Conservation (phyloP, 2,113 vertebrate species). For the Nothoprocta perdicaria region DNA sequence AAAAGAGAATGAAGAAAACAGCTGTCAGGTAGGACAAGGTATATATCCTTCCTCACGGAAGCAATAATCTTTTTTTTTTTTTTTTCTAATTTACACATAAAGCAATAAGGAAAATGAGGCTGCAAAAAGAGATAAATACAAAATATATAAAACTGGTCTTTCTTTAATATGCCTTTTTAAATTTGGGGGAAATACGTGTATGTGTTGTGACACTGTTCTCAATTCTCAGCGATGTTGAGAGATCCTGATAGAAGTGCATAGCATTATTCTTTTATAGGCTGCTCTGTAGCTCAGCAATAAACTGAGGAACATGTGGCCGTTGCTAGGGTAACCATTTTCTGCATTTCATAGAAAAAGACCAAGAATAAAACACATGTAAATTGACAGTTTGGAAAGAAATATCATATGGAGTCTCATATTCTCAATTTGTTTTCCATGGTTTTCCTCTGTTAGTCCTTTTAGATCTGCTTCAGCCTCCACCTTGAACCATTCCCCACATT, state of each 20-base stretch:
- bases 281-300: constrained; percentile 38
- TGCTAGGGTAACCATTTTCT: constrained; percentile 77
- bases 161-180: background rate
- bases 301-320: constrained; percentile 65
- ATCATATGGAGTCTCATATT: constrained; percentile 5
- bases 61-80: background rate
- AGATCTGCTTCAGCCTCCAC: constrained; percentile 1
- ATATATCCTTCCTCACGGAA: background rate
- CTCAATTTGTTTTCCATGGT: constrained; percentile 17
- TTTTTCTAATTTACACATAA: background rate
- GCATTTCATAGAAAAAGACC: constrained; percentile 65
- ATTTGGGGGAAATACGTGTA: background rate
- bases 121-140: background rate
- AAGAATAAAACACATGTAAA: constrained; percentile 69
- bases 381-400: constrained; percentile 40
- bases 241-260: constrained; percentile 19
- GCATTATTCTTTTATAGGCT: constrained; percentile 40
- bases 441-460: constrained; percentile 26
- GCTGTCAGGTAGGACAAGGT: background rate
- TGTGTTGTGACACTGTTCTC: background rate
- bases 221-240: background rate
- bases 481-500: background rate
- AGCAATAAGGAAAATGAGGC: background rate
- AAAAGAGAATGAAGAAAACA: background rate
- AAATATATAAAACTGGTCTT: background rate